Conservation (phyloP, 2,888 invertebrate species). For the Ariolimax columbianus region DNA sequence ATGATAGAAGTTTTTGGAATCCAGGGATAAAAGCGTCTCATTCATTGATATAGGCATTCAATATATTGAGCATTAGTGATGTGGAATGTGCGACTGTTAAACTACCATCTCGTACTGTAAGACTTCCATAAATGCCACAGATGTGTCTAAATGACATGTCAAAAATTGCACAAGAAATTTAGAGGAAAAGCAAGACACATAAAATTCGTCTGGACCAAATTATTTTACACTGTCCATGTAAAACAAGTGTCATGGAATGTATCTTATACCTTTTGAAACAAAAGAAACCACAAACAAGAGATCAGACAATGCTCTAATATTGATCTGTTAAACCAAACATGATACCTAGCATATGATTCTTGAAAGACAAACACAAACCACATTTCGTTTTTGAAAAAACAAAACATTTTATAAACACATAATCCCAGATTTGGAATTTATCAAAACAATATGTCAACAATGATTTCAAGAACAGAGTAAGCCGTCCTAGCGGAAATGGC, state of each 20-base stretch:
- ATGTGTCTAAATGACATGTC: not conserved
- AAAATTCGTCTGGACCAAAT: not conserved
- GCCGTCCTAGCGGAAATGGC: no score
- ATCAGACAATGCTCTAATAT: not conserved
- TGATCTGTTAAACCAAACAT: not conserved
- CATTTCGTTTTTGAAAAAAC: no score
- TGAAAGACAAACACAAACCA: no score
- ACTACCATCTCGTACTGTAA: not conserved
- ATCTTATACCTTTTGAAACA: slow-evolving; percentile 1
- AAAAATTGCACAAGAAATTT: not conserved
- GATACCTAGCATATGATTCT: no score
- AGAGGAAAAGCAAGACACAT: not conserved
- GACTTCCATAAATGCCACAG: not conserved
- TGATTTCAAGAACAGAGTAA: no score
- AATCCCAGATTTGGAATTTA: no score
- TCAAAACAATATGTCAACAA: no score
- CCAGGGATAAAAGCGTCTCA: not conserved
- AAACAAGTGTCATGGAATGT: slow-evolving; percentile 29
- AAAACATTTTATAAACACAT: no score
- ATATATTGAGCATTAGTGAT: slow-evolving; percentile 4
- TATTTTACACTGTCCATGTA: not conserved
- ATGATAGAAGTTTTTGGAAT: not conserved
- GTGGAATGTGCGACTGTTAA: not conserved
- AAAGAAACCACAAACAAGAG: not conserved
- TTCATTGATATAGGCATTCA: not conserved